These are phyloP conservation scores for Brachylomia viminalis DNA, from an alignment of 2,888 invertebrate species.

Conservation along the genomic window DNA sequence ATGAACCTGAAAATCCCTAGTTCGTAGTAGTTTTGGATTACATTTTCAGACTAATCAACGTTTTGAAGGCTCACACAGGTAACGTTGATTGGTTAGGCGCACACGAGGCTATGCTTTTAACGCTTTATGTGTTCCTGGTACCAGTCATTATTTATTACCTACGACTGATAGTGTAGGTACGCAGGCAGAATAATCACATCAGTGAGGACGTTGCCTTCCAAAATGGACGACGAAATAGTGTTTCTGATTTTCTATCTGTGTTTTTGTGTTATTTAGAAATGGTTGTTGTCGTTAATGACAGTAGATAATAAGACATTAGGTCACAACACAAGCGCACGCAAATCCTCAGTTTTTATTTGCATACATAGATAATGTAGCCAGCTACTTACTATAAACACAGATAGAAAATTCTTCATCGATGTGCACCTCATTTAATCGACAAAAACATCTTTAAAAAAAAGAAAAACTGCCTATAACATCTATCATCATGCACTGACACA, in stretches of 20 bases:
- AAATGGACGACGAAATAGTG: constrained; percentile 1
- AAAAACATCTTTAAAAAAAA: background rate
- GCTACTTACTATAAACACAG: background rate
- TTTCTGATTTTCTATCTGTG: background rate
- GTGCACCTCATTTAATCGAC: background rate
- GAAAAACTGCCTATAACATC: background rate
- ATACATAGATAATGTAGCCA: too few relatives aligned
- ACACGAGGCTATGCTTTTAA: constrained; percentile 1
- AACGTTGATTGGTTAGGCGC: background rate
- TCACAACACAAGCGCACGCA: background rate
- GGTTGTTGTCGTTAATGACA: background rate
- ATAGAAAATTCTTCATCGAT: background rate
- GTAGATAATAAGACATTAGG: background rate
- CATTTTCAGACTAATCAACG: constrained; percentile 7
- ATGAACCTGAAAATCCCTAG: background rate
- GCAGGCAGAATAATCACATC: background rate
- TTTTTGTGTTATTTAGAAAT: background rate
- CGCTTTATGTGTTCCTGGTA: constrained; percentile 33
- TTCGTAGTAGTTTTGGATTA: background rate
- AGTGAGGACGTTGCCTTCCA: background rate
- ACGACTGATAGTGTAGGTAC: background rate
- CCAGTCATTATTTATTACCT: background rate
- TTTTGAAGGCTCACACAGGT: background rate
- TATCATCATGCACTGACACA: background rate
- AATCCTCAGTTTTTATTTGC: background rate